These are phyloP conservation scores for Lacanobia wlatinum DNA, from an alignment of 2,888 invertebrate genomes.

Conservation along the genomic window DNA sequence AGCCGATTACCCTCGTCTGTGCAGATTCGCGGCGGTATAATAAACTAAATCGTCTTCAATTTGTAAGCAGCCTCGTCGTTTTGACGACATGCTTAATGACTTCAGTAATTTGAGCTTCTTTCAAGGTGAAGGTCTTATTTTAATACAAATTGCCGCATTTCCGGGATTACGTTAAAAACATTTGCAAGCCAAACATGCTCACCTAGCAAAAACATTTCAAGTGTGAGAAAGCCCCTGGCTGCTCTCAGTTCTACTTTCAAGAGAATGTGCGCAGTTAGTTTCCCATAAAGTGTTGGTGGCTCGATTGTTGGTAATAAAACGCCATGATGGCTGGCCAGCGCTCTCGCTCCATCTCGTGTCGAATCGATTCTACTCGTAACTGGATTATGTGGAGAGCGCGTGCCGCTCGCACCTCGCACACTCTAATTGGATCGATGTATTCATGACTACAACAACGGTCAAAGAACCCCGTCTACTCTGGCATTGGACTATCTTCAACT, in stretches of 20 bases:
- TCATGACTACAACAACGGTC: conserved; percentile 59
- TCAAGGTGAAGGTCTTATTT: conserved; percentile 50
- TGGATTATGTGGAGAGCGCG: conserved; percentile 74
- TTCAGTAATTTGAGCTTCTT: conserved; percentile 22
- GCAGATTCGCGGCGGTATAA: conserved; percentile 11
- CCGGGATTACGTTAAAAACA: conserved; percentile 26
- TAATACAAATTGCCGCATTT: conserved; percentile 28
- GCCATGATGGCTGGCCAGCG: conserved; percentile 39
- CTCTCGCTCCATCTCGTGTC: conserved; percentile 71
- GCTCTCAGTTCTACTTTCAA: conserved; percentile 26
- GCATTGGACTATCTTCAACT: conserved; percentile 64
- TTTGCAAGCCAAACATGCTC: conserved; percentile 1
- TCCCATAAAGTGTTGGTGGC: conserved; percentile 36
- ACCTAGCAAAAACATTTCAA: conserved; percentile 11
- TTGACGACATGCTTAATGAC: conserved; percentile 14
- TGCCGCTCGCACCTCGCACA: conserved; percentile 54
- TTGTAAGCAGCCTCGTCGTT: not conserved
- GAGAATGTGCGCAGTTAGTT: conserved; percentile 32
- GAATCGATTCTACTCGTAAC: conserved; percentile 77
- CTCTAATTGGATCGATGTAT: conserved; percentile 68
- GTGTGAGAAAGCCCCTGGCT: conserved; percentile 30
- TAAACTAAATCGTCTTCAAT: conserved; percentile 29
- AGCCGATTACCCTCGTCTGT: conserved; percentile 2
- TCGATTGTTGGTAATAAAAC: conserved; percentile 45
- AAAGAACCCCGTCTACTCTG: conserved; percentile 67